These are phyloP conservation scores for Serranus cabrilla DNA, from an alignment of 2,797 vertebrate genomes.

Conservation along the genomic window DNA sequence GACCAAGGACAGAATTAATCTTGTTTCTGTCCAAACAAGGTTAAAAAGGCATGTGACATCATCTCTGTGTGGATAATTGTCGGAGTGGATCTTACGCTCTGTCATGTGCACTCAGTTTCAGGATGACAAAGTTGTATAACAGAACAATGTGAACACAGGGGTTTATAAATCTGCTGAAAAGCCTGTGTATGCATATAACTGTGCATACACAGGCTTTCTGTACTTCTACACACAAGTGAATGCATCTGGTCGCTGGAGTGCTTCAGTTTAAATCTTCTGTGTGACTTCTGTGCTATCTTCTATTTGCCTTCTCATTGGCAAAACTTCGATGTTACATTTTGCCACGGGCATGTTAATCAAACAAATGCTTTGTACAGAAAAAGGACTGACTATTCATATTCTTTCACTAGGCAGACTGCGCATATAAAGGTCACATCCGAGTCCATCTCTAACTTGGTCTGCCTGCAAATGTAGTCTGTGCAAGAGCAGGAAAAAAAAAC, in stretches of 20 bases:
- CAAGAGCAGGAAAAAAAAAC: constrained; percentile 12
- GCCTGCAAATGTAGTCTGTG: constrained; percentile 30
- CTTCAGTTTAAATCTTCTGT: constrained; percentile 44
- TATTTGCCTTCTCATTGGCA: constrained; percentile 53
- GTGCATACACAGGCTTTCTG: constrained; percentile 26
- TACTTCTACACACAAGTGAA: constrained; percentile 36
- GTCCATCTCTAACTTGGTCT: constrained; percentile 28
- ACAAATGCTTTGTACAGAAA: constrained; percentile 27
- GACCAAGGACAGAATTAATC: constrained; percentile 53
- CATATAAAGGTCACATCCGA: constrained; percentile 39
- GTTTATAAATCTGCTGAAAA: constrained; percentile 51
- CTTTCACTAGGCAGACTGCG: constrained; percentile 26
- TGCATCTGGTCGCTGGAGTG: constrained; percentile 42
- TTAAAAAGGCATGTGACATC: constrained; percentile 73
- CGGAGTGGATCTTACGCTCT: constrained; percentile 57
- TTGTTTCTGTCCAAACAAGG: constrained; percentile 64
- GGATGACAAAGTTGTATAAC: constrained; percentile 52
- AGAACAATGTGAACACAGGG: constrained; percentile 54
- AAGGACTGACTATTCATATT: constrained; percentile 25
- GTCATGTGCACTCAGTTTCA: constrained; percentile 64
- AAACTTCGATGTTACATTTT: constrained; percentile 39
- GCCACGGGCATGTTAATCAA: constrained; percentile 43
- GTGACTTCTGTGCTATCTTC: constrained; percentile 48
- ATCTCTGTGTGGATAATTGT: constrained; percentile 60
- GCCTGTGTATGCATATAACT: constrained; percentile 11